Evolutionary conservation across 2,888 invertebrate species (phyloP), one percentile per base, ranked within the genome.

Genomic region (Drosophila niveifrons): DNA sequence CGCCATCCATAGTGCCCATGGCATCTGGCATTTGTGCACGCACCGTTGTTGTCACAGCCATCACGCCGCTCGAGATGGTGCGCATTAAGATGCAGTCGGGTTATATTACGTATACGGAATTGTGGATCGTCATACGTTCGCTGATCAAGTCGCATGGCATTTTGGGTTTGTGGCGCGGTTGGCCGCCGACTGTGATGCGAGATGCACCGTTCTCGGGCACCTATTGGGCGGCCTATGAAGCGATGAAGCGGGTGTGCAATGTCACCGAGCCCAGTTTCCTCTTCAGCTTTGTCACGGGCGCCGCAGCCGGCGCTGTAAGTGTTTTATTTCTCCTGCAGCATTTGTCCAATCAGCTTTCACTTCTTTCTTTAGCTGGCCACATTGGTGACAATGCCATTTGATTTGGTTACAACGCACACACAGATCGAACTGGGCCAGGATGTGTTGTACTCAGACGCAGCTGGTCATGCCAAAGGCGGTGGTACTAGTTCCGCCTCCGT

Each of bases 11-110:
- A 13, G 78, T 85, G 29, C 98, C 98, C 1, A 93, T 97, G 86
- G 79, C 95, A 44, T 95, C 98, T 29, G 99, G 99, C 10, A 95
- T 95, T 17, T 93, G 95, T 11, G 98, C 98, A 1, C 94, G 98
- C 91, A 94, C 95, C 36, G 94, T 95, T 91, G 96, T 97, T 28
- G 96, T 95, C 0, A 95, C 96, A 2, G 93, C 97, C 72, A 97
- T 99, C 28, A 98, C 97, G 90, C 99, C 99, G 0, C 92, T 99
- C 79, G 99, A 99, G 93, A 94, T 99, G 82, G 95, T 99, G 58
- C 94, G 99, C 88, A 99, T 99, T 0, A 99, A 99, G 93, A 98
- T 99, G 97, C 99, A 99, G 91, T 98, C 98, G 0, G 95, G 97
- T 89, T 95, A 94, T 89, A 93, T 98, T 65, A 96, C 96, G 82